phyloP scores from a whole-genome alignment of 2,888 invertebrate genomes.

The Polia nebulosa region DNA sequence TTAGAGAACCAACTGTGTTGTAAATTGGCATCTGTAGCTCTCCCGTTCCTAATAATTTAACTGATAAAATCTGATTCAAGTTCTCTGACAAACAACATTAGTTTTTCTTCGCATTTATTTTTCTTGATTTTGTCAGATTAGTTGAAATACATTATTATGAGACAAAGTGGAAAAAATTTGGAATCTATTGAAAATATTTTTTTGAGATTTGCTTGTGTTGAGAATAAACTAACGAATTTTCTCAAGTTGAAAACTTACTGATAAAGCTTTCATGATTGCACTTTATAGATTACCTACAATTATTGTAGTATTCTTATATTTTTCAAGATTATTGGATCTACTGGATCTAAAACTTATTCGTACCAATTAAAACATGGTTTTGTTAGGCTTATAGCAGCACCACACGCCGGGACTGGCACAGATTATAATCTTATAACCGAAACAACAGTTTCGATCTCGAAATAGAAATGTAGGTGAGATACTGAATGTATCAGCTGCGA shows the following conservation, averaged over 20 bases:
- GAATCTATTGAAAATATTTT: too few relatives aligned
- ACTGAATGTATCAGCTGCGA: conserved; percentile 45
- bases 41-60: conserved; percentile 35
- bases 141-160: neutral
- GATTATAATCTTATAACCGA: conserved; percentile 22
- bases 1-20: conserved; percentile 35
- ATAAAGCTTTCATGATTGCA: neutral
- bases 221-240: too few relatives aligned
- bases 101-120: conserved; percentile 1
- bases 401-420: neutral
- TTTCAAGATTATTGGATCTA: neutral
- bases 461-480: conserved; percentile 44
- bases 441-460: conserved; percentile 38
- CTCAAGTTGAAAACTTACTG: too few relatives aligned
- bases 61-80: conserved; percentile 33
- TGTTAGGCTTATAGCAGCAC: neutral
- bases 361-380: neutral
- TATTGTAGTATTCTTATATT: neutral
- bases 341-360: neutral
- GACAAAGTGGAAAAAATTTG: too few relatives aligned
- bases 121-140: neutral
- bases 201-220: neutral
- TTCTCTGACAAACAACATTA: conserved; percentile 15
- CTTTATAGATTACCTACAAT: neutral
- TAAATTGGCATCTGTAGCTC: conserved; percentile 42